Evolutionary conservation across 2,888 invertebrate species (phyloP), one percentile per base, ranked within the genome.

Genomic region (Flexamia atlantica): DNA sequence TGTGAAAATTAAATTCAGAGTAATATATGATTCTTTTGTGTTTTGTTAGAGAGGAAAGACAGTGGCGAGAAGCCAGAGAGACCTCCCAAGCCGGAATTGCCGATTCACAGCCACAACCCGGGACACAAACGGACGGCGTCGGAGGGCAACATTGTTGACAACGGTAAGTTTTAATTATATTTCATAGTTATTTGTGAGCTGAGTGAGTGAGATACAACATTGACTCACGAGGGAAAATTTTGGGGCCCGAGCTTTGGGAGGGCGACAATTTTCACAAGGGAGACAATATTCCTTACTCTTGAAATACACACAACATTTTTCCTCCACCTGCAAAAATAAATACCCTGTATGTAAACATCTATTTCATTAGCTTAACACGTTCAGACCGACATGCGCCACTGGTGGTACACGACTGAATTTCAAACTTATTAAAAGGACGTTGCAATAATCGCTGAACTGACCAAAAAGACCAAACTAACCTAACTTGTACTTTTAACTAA

Each of bases 111-210:
- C 42, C 81, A 85, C 50, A 84, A 84, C 53, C 46, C 70, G 40
- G 86, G 87, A 70, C 88, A 88, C 82, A 87, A 86, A 17, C 85
- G 88, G 53, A 87, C 88, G 14, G 86, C 86, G 25, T 88, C 88
- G 17, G 88, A 88, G 84, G 88, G 88, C 17, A 86, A 87, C 83
- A 88, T 87, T 46, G 87, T 88, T n/a, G 88, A 88, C 64, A 84
- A 85, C 81, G 85, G 87, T 87, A 57, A 85, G 53, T 50, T 50
- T 4, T 17, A n/a, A n/a, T n/a, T n/a, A n/a, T n/a, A n/a, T n/a
- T n/a, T n/a, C n/a, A n/a, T n/a, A n/a, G n/a, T n/a, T n/a, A 10
- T 46, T 46, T 46, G 10, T 12, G 14, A 46, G 25, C 20, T 64
- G 10, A 64, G 20, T 64, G 10, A 64, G 10, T 12, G 20, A 64